Evolutionary conservation across 1,140 invertebrate species (phyloP), one percentile per base, ranked within the genome.

Genomic region (Drosophila sp.): DNA sequence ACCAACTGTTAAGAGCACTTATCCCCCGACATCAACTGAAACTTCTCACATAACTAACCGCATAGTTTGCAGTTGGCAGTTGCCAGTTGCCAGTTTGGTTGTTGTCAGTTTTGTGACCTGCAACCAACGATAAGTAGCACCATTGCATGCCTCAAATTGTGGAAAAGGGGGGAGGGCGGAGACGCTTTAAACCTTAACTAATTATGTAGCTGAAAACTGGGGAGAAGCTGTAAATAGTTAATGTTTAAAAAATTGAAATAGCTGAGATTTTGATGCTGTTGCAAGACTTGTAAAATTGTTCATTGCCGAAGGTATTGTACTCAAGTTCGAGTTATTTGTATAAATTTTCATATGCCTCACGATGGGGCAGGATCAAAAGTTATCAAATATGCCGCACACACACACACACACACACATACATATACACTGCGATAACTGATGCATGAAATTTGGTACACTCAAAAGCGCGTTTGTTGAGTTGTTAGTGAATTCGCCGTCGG

Each of bases 381-480:
- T 77, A 73, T 73, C 74, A 54, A 77, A 77, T 73, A 73, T 69
- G 74, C 53, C 57, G 43, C 53, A 62, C 36, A 46, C 58, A 51
- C 29, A 57, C 57, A 29, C 57, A 41, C 40, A 65, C 5, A 53
- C 56, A 27, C 46, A 62, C 38, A 53, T 32, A 43, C 21, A 53
- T n/a, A 51, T 25, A 14, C n/a, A 63, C 11, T 32, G 38, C 53
- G 32, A 46, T 45, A 70, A 25, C 21, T 57, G 61, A 58, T 66
- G 70, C 64, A 58, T 67, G 51, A 65, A 72, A 72, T 66, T 65
- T 38, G 41, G 29, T 70, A 63, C 65, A 74, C 66, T 74, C 63
- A 58, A 70, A 80, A 79, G 67, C 40, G 16, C 46, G 43, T 64
- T 57, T 16, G 29, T 38, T 57, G 51, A 63, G 57, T 72, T 64